Conservation (phyloP, 2,797 vertebrate species). For the Sciurus carolinensis region DNA sequence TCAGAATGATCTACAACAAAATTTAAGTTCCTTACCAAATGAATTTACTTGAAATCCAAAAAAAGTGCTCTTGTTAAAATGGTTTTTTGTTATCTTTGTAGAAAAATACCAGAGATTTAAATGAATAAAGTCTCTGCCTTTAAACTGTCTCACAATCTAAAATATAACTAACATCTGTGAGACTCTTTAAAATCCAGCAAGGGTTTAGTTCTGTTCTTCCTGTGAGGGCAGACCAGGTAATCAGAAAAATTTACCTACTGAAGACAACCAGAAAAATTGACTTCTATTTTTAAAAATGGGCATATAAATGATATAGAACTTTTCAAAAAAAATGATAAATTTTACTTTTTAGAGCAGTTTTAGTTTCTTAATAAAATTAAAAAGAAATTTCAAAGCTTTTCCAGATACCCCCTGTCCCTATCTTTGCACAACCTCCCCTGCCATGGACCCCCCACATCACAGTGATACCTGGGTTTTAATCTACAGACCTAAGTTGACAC, state of each 20-base stretch:
- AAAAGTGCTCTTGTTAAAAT: neutral
- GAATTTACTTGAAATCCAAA: slow-evolving; percentile 24
- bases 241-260: neutral
- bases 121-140: neutral
- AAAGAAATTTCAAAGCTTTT: neutral
- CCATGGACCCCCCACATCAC: neutral
- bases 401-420: neutral
- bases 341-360: neutral
- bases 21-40: slow-evolving; percentile 1
- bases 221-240: neutral
- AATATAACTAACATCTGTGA: neutral
- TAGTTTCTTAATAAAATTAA: neutral
- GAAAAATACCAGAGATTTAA: neutral
- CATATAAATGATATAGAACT: neutral
- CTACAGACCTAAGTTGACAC: neutral
- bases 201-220: neutral
- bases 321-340: neutral
- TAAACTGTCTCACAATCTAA: neutral
- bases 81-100: neutral
- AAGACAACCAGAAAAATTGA: neutral
- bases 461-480: neutral
- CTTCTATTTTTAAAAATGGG: neutral
- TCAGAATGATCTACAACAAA: neutral
- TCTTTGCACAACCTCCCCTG: rapidly evolving
- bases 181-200: neutral